Evolutionary conservation across 2,797 vertebrate species (phyloP), one percentile per base, ranked within the genome.

Genomic region (Dromococcyx pavoninus): DNA sequence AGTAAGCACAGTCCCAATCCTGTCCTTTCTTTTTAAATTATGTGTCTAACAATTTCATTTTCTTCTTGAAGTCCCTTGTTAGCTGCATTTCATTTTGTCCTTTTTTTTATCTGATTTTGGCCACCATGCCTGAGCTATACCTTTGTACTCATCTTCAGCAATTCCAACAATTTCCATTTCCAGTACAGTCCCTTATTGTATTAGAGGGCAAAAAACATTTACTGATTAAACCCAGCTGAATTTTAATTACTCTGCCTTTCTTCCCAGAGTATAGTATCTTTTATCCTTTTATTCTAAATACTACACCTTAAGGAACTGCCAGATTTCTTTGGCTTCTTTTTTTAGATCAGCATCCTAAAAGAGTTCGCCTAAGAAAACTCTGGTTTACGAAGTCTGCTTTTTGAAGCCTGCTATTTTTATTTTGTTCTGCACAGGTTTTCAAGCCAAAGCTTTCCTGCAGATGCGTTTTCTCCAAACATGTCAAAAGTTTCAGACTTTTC

Each of bases 341-440:
- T 91, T 90, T 71, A 81, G 25, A 91, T 87, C 43, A 62, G 30
- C 51, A 43, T 91, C 74, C 74, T 71, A 73, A 60, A 79, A 91
- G 54, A 70, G 15, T 87, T 95, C 64, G 92, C 56, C 83, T 84
- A 73, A 1, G 2, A 91, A 93, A 91, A 16, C 32, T 85, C 67
- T 94, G 81, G 91, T 96, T 94, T 93, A 95, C 93, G 67, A 89
- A 67, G 53, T 64, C 86, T 94, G 28, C 60, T 89, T 82, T 82
- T 48, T 73, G 81, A 93, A 89, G 54, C 39, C 25, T 82, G 30
- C 37, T 91, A 54, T 88, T 93, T 92, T 89, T 93, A 74, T 6
- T 88, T 86, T 46, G 41, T 50, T 48, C 58, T 73, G 43, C 77
- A 83, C 27, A 56, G 18, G 7, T 86, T 93, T 90, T 86, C 1